Conservation (phyloP, 2,797 vertebrate genomes). For the Poeciliopsis paucimaculata region DNA sequence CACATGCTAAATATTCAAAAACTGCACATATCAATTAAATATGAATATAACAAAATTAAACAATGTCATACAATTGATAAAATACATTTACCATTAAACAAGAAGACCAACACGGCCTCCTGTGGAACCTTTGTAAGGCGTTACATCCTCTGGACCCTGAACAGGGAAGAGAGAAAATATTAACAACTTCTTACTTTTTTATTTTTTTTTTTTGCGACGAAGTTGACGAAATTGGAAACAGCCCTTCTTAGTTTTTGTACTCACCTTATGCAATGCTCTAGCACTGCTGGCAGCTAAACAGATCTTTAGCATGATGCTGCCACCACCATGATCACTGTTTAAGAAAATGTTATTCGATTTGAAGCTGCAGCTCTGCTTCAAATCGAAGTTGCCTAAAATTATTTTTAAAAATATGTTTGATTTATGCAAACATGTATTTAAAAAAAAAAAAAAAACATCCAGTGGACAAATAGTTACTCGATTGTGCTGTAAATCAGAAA, state of each 20-base stretch:
- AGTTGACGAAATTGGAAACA: not conserved
- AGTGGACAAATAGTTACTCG: too few species aligned
- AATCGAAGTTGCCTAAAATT: too few species aligned
- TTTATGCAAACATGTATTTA: too few species aligned
- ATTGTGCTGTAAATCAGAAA: too few species aligned
- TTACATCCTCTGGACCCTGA: not conserved
- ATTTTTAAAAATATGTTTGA: too few species aligned
- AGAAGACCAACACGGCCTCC: not conserved
- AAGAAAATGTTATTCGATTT: not conserved
- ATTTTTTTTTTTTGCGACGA: not conserved
- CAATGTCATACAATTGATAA: not conserved
- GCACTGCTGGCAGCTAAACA: not conserved
- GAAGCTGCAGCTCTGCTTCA: not conserved
- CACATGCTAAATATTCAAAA: not conserved
- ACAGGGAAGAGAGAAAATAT: not conserved
- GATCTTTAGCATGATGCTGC: not conserved
- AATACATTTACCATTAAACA: not conserved
- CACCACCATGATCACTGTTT: not conserved
- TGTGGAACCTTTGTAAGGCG: not conserved
- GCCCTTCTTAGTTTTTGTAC: not conserved
- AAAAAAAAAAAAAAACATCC: too few species aligned
- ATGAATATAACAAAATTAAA: not conserved
- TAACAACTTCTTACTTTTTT: too few species aligned
- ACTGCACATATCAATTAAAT: not conserved
- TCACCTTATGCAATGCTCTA: not conserved